phyloP scores from a whole-genome alignment of 1,140 invertebrate genomes.

The Neuroterus valhalla region DNA sequence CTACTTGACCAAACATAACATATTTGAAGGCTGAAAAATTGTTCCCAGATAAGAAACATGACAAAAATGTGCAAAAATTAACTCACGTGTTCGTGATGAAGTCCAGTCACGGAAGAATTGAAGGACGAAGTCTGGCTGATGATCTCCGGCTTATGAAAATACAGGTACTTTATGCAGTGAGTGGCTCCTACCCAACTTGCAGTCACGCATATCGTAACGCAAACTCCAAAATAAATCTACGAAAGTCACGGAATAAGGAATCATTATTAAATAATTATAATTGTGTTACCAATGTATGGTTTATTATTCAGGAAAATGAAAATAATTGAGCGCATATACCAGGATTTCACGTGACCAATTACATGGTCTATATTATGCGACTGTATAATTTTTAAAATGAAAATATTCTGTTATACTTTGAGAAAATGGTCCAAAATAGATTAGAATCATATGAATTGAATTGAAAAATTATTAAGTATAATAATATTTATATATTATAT shows the following conservation, averaged over 20 bases:
- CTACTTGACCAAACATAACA: background rate
- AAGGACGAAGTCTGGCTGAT: constrained; percentile 61
- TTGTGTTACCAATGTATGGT: too few relatives aligned
- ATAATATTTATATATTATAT: too few relatives aligned
- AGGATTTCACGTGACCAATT: too few relatives aligned
- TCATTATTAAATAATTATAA: too few relatives aligned
- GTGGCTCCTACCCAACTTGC: constrained; percentile 92
- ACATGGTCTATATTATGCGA: too few relatives aligned
- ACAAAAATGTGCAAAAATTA: background rate
- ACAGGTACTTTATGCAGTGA: constrained; percentile 91
- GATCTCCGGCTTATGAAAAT: constrained; percentile 76
- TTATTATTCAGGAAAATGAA: too few relatives aligned
- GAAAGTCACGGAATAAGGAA: constrained; percentile 59
- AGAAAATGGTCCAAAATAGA: too few relatives aligned
- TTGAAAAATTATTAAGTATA: too few relatives aligned
- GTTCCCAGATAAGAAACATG: background rate
- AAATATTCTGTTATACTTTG: too few relatives aligned
- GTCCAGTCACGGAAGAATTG: constrained; percentile 66
- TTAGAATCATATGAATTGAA: too few relatives aligned
- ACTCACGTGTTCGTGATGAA: constrained; percentile 72
- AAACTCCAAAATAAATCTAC: constrained; percentile 90
- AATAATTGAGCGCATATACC: too few relatives aligned
- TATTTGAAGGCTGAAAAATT: background rate
- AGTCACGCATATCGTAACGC: constrained; percentile 88
- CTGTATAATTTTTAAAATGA: too few relatives aligned